Conservation (phyloP, 2,888 invertebrate species). For the Pasiphila rectangulata region DNA sequence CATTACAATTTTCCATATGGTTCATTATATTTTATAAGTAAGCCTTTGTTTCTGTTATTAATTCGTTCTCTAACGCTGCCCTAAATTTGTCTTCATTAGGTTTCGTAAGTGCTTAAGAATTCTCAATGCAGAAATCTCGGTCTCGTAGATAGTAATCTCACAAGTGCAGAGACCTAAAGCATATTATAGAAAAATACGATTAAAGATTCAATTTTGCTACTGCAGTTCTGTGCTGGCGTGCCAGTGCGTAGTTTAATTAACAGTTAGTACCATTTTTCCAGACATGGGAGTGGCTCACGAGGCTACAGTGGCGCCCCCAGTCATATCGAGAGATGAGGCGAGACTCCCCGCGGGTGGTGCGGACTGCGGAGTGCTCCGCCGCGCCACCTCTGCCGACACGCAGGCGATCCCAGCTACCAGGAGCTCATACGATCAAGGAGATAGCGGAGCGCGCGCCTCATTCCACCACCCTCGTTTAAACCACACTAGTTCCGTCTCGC, state of each 20-base stretch:
- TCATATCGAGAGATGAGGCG: not conserved
- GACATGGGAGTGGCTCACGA: constrained; percentile 8
- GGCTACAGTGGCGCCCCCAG: constrained; percentile 21
- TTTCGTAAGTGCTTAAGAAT: too few species aligned
- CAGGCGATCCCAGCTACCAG: constrained; percentile 74
- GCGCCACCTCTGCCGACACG: constrained; percentile 78
- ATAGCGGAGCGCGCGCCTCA: constrained; percentile 36
- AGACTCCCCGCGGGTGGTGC: constrained; percentile 28
- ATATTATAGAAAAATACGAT: too few species aligned
- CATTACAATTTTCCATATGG: too few species aligned
- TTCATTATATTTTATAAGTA: too few species aligned
- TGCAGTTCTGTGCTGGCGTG: not conserved
- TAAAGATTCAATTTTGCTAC: not conserved
- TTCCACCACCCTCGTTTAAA: constrained; percentile 28
- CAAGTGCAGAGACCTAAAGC: too few species aligned
- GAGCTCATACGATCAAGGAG: constrained; percentile 49
- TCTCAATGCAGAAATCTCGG: too few species aligned
- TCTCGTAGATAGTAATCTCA: too few species aligned
- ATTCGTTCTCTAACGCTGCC: too few species aligned
- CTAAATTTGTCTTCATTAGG: too few species aligned
- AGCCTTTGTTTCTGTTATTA: too few species aligned
- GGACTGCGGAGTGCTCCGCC: constrained; percentile 43
- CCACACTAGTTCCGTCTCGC: constrained; percentile 46
- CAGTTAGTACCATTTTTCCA: constrained; percentile 8
- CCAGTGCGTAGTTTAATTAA: constrained; percentile 8